phyloP scores from a whole-genome alignment of 2,113 vertebrate genomes.

The Boleophthalmus pectinirostris region DNA sequence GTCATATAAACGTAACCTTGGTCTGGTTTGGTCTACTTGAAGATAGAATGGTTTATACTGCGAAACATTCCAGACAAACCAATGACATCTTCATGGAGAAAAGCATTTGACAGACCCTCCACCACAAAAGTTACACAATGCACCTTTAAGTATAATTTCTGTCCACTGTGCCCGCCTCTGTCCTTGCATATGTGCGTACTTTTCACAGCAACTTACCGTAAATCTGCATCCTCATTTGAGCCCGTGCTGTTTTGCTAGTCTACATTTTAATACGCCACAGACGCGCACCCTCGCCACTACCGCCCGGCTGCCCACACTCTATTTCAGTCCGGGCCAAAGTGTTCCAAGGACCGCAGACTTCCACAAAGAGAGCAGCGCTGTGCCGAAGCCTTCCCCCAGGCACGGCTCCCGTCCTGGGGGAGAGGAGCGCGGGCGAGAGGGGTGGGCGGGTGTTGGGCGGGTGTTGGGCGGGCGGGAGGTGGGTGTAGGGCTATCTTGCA shows the following conservation, averaged over 20 bases:
- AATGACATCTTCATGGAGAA: no score
- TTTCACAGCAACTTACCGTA: slow-evolving; percentile 40
- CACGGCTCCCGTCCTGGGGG: slow-evolving; percentile 41
- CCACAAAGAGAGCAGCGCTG: slow-evolving; percentile 70
- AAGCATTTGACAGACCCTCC: no score
- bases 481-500: slow-evolving; percentile 79
- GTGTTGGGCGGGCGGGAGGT: slow-evolving; percentile 19
- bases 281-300: slow-evolving; percentile 57
- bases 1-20: no score
- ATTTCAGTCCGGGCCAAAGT: slow-evolving; percentile 69
- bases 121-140: no score
- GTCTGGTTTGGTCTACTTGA: no score
- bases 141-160: no score
- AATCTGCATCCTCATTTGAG: slow-evolving; percentile 46
- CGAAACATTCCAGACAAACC: no score
- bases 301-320: slow-evolving; percentile 64
- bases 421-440: slow-evolving; percentile 29
- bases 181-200: neutral
- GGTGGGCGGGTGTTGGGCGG: no score
- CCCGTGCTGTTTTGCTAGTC: slow-evolving; percentile 60
- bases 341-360: slow-evolving; percentile 63
- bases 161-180: no score
- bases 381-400: slow-evolving; percentile 56
- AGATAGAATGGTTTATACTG: no score
- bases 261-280: slow-evolving; percentile 53